Base-by-base conservation (phyloP, 2,797 vertebrate genomes). In the Gallinago nigripennis region DNA sequence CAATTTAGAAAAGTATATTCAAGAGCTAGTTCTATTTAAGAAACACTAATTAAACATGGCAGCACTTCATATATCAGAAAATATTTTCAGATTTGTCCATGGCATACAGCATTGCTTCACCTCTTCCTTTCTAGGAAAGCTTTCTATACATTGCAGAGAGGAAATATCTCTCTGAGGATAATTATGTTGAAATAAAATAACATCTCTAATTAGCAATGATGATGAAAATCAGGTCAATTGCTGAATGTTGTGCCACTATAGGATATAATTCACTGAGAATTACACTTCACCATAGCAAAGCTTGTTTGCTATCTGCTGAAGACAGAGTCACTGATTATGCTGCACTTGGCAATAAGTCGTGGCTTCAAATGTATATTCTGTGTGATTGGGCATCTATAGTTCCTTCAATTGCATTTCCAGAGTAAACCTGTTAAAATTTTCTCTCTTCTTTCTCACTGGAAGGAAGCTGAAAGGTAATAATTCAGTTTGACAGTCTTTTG, bases 61-160 rank as follows among this genome's bases (percentile, higher is more conserved):
- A 94, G 48, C 27, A 35, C 16, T 90, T 81, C 31, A 56, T 65
- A 11, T 30, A 63, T 71, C 25, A 71, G 66, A 88, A 94, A 64
- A 39, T 45, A 64, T 71, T 92, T 90, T 90, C 51, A 64, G 16
- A 16, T 66, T 95, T 91, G 80, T 87, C 58, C 16, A 5, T 66
- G 57, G 11, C 1, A 0, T 70, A 51, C 11, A 35, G 19, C 24
- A 23, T 69, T 79, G 20, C 69, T 90, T 94, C 66, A 66, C 73
- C 31, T 82, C 63, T 75, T 91, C 79, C 82, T 76, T 92, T 94
- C 94, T 92, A 94, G 92, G 90, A 88, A 94, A 94, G 39, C 75
- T 94, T 79, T 95, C 70, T 88, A 1, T 90, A 84, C 50, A 70
- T 92, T 37, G 53, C 54, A 82, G 75, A 73, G 65, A 80, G 60